These are phyloP conservation scores for Centropyge bicolor DNA, from an alignment of 2,797 vertebrate species.

Conservation along the genomic window DNA sequence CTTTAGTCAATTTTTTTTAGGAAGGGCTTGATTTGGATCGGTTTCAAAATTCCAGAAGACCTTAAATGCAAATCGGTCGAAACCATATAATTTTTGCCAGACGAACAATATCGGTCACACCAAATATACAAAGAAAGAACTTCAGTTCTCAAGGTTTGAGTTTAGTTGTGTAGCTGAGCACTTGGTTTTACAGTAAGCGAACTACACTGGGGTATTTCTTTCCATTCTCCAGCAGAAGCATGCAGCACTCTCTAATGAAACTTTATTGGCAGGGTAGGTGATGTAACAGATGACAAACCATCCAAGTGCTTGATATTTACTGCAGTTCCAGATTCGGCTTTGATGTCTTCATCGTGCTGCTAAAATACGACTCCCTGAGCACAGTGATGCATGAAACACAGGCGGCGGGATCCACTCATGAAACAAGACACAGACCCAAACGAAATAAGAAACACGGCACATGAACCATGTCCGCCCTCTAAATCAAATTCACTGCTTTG, in stretches of 20 bases:
- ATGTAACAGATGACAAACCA: slow-evolving; percentile 82
- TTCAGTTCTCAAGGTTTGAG: slow-evolving; percentile 6
- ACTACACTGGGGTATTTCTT: slow-evolving; percentile 66
- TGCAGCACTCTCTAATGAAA: slow-evolving; percentile 73
- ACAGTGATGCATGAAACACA: slow-evolving; percentile 66
- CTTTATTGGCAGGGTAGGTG: slow-evolving; percentile 81
- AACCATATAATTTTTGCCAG: background rate
- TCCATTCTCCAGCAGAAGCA: slow-evolving; percentile 62
- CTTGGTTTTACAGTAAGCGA: slow-evolving; percentile 48
- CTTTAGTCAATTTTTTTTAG: background rate
- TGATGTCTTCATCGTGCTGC: slow-evolving; percentile 77
- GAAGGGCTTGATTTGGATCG: background rate
- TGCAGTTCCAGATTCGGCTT: slow-evolving; percentile 73
- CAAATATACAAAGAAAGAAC: background rate
- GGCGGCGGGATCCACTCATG: slow-evolving; percentile 57
- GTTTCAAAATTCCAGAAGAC: background rate
- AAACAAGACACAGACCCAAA: slow-evolving; percentile 52
- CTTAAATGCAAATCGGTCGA: background rate
- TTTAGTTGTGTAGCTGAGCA: slow-evolving; percentile 11
- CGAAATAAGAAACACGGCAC: slow-evolving; percentile 44
- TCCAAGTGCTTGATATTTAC: slow-evolving; percentile 81
- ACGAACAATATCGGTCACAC: background rate
- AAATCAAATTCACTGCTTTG: slow-evolving; percentile 62
- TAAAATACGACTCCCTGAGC: slow-evolving; percentile 78
- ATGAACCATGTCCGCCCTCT: slow-evolving; percentile 35